Evolutionary conservation across 2,113 vertebrate species (phyloP).

Genomic region (Oncorhynchus tshawytscha): DNA sequence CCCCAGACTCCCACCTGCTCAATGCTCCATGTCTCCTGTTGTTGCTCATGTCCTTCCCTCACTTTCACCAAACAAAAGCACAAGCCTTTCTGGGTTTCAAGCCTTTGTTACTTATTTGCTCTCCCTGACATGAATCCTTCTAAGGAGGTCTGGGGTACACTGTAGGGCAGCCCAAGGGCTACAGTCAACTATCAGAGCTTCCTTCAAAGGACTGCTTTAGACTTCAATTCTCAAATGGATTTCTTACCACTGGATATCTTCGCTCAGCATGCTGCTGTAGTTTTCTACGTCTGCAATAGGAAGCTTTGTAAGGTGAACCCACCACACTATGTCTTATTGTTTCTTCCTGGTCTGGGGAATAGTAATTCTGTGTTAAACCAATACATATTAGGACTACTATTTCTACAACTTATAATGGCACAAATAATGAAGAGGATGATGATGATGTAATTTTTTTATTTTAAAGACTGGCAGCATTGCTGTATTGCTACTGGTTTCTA

Average conservation of each 20-base stretch:
- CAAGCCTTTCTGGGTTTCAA: background rate
- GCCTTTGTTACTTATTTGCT: too few species aligned
- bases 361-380: background rate
- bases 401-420: background rate
- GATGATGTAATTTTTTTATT: background rate
- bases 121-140: too few species aligned
- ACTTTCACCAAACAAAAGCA: slow-evolving; percentile 3
- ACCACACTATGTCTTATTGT: too few species aligned
- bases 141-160: background rate
- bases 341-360: slow-evolving; percentile 11
- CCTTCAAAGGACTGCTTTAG: background rate
- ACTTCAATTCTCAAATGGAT: background rate
- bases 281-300: too few species aligned
- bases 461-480: slow-evolving; percentile 22
- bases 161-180: slow-evolving; percentile 39
- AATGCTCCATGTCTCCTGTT: too few species aligned
- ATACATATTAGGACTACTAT: background rate
- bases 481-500: slow-evolving; percentile 45
- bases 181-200: slow-evolving; percentile 32
- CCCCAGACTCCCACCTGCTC: too few species aligned
- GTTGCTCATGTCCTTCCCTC: background rate
- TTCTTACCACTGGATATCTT: too few species aligned
- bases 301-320: too few species aligned
- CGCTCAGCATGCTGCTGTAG: too few species aligned
- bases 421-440: background rate